Conservation (phyloP, 2,888 invertebrate genomes). For the Osmoderma eremita region DNA sequence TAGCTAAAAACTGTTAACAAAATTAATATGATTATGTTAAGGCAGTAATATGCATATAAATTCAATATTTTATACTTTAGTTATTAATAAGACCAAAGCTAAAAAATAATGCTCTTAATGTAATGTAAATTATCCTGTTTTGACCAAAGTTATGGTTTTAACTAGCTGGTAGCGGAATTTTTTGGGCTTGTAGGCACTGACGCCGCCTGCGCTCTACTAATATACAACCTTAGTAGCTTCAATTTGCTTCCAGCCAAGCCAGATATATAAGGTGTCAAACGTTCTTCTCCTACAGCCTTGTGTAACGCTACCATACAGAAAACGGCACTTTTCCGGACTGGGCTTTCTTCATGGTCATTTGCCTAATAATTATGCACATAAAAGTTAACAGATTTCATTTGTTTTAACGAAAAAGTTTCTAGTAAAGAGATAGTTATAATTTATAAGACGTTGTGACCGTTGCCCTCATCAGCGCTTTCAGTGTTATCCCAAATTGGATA, state of each 20-base stretch:
- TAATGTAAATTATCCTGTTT: conserved; percentile 29
- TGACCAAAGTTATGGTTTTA: conserved; percentile 25
- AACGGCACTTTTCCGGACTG: conserved; percentile 94
- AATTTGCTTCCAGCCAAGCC: conserved; percentile 90
- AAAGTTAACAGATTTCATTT: conserved; percentile 9
- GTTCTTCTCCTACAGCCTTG: conserved; percentile 86
- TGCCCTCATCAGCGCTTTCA: too few relatives aligned
- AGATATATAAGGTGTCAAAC: conserved; percentile 82
- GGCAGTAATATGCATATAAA: conserved; percentile 15
- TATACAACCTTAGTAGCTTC: conserved; percentile 83
- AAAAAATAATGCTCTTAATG: conserved; percentile 18
- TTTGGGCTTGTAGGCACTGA: conserved; percentile 62
- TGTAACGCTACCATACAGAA: conserved; percentile 98
- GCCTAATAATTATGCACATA: conserved; percentile 68
- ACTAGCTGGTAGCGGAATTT: conserved; percentile 46
- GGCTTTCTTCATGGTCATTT: conserved; percentile 91
- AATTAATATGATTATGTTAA: conserved; percentile 34
- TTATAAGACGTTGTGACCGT: too few relatives aligned
- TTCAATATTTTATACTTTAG: conserved; percentile 6
- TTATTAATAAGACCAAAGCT: conserved; percentile 9
- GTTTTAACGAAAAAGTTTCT: neutral
- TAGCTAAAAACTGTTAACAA: conserved; percentile 28
- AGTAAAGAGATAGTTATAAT: too few relatives aligned
- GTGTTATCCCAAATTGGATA: too few relatives aligned
- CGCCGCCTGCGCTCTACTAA: conserved; percentile 70